Conservation (phyloP, 2,888 invertebrate species). For the Stramonita haemastoma region DNA sequence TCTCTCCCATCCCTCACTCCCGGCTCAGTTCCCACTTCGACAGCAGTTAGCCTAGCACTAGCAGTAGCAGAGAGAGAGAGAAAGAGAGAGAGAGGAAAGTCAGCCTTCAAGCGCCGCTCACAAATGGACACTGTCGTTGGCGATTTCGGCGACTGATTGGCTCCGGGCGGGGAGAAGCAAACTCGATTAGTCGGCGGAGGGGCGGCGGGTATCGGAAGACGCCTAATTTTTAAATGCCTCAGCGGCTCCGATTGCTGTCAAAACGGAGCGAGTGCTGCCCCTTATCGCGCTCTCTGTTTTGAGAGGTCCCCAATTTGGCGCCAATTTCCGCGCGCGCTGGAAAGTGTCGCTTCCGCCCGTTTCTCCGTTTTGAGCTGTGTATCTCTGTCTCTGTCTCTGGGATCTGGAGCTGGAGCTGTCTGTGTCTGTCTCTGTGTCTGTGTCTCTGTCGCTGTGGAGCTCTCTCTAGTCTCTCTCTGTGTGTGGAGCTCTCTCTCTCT, state of each 20-base stretch:
- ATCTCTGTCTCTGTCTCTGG: neutral
- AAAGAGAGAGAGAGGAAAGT: neutral
- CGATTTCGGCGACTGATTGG: slow-evolving; percentile 42
- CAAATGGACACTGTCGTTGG: slow-evolving; percentile 42
- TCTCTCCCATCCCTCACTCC: no score
- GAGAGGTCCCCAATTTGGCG: slow-evolving; percentile 46
- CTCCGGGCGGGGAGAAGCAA: slow-evolving; percentile 35
- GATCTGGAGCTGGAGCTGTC: no score
- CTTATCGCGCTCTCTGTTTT: slow-evolving; percentile 40
- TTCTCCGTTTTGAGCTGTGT: no score
- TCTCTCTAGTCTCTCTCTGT: no score
- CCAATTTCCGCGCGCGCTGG: slow-evolving; percentile 42
- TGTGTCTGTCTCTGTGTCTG: no score
- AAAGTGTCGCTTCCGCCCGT: slow-evolving; percentile 40
- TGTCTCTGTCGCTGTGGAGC: no score
- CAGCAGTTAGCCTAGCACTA: no score
- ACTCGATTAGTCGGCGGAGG: slow-evolving; percentile 38
- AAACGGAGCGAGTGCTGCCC: slow-evolving; percentile 40
- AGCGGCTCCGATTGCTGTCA: slow-evolving; percentile 43
- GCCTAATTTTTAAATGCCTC: slow-evolving; percentile 46
- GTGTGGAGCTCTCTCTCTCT: no score
- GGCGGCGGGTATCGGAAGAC: slow-evolving; percentile 42
- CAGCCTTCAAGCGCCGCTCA: slow-evolving; percentile 8
- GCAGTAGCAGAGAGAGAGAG: no score
- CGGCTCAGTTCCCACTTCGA: no score